Evolutionary conservation across 1,140 invertebrate genomes (phyloP), one percentile per base, ranked within the genome.

Genomic region (Coptotermes formosanus): DNA sequence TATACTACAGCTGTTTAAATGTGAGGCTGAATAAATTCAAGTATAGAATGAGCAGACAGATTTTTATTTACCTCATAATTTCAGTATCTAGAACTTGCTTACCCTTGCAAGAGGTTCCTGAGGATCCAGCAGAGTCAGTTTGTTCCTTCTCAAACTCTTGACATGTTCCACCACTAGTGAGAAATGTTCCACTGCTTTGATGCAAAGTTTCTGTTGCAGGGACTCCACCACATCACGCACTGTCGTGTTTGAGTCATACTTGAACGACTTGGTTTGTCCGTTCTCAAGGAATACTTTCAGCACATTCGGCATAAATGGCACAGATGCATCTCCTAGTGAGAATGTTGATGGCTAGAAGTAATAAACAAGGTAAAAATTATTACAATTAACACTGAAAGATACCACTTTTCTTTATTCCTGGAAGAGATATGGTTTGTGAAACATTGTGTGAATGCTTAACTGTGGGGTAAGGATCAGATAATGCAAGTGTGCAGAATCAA

Each of bases 241-340:
- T 7, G 96, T 97, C 25, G 97, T 98, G 83, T 94, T 96, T 44
- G 95, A 94, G 91, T 98, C 97, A 90, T 98, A 98, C 90, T 98
- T 98, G 91, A 98, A 98, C n/a, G 97, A 98, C 91, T 98, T 98
- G 8, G 97, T 98, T 91, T 98, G 97, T 7, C 97, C 97, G 90
- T 98, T 98, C 91, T 98, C 97, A 44, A 98, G 92, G 90, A 98
- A 98, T 59, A 97, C 97, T 91, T 98, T 97, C 44, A 98, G 93
- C 19, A 98, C 97, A 91, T 97, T 98, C 21, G 97, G 97, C 94
- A 98, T 97, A 52, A 97, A 96, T 25, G 97, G 96, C 59, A 97
- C 93, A 89, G 95, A 96, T 82, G 96, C 94, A 88, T 97, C 96
- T 75, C 95, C 94, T 69, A 95, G 91, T 4, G 95, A 95, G 89